phyloP scores from a whole-genome alignment of 2,113 vertebrate genomes.

The Ondatra zibethicus region DNA sequence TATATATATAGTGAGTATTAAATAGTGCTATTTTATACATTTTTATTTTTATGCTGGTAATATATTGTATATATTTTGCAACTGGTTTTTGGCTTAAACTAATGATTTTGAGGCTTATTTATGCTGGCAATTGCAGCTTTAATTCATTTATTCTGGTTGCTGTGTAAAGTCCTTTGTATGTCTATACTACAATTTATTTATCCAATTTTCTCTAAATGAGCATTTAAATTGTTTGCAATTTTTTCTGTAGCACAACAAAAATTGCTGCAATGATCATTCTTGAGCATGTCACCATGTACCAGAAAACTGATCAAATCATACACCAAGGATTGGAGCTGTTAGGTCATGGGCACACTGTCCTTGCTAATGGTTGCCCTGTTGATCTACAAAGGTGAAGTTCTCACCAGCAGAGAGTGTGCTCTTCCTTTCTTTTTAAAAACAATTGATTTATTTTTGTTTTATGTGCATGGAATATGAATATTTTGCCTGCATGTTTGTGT shows the following conservation, averaged over 20 bases:
- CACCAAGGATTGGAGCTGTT: neutral
- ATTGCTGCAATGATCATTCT: neutral
- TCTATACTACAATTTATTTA: conserved; percentile 53
- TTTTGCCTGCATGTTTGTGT: neutral
- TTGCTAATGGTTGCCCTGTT: neutral
- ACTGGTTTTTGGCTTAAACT: neutral
- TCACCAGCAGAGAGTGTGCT: neutral
- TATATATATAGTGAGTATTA: neutral
- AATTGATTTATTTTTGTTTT: neutral
- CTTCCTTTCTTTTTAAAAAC: neutral
- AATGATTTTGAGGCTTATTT: conserved; percentile 33
- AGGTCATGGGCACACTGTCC: neutral
- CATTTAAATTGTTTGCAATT: conserved; percentile 52
- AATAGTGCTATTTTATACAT: conserved; percentile 8
- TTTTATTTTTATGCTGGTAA: conserved; percentile 28
- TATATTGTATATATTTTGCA: neutral
- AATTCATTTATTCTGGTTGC: conserved; percentile 47
- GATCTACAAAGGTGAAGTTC: neutral
- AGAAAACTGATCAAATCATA: neutral
- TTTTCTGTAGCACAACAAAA: neutral
- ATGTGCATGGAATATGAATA: neutral
- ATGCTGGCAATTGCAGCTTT: conserved; percentile 28
- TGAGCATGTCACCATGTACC: neutral
- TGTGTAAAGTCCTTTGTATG: conserved; percentile 49
- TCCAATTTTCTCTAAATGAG: conserved; percentile 54